Evolutionary conservation across 1,140 invertebrate genomes (phyloP).

Genomic region (Trachelipus rathkii): DNA sequence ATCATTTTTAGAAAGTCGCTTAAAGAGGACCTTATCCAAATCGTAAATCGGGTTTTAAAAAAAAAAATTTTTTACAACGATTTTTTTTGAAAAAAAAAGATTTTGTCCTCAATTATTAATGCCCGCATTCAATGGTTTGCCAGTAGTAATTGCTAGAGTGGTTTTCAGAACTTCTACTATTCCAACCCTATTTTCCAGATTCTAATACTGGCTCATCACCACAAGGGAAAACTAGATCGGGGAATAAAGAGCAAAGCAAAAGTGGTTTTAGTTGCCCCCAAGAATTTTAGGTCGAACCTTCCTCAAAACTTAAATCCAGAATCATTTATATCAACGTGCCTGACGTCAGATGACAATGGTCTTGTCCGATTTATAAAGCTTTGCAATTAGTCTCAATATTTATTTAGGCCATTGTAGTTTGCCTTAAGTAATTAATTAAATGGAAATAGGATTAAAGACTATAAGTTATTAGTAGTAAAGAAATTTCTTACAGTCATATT

Average conservation of each 20-base stretch:
- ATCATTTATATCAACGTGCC: slow-evolving; percentile 64
- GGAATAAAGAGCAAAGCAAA: slow-evolving; percentile 68
- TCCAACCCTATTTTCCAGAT: slow-evolving; percentile 49
- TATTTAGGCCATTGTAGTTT: slow-evolving; percentile 1
- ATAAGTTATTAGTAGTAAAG: too few species aligned
- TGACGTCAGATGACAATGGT: slow-evolving; percentile 74
- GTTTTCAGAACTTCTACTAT: too few species aligned
- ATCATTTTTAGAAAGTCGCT: slow-evolving; percentile 65
- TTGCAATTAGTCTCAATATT: slow-evolving; percentile 56
- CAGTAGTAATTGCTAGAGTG: too few species aligned
- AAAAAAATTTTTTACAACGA: too few species aligned
- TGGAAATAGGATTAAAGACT: background rate
- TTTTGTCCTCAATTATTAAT: too few species aligned
- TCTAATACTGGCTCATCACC: slow-evolving; percentile 67
- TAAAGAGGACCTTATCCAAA: slow-evolving; percentile 64
- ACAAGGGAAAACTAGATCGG: slow-evolving; percentile 65
- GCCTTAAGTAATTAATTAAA: background rate
- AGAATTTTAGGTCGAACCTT: slow-evolving; percentile 67
- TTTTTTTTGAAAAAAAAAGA: too few species aligned
- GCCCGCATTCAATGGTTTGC: too few species aligned
- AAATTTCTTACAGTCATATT: too few species aligned
- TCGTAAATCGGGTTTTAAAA: slow-evolving; percentile 54
- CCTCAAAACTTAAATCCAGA: slow-evolving; percentile 67
- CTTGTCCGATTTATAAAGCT: slow-evolving; percentile 67
- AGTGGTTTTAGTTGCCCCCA: slow-evolving; percentile 67